Evolutionary conservation across 2,797 vertebrate genomes (phyloP).

Genomic region (Microchirus variegatus): DNA sequence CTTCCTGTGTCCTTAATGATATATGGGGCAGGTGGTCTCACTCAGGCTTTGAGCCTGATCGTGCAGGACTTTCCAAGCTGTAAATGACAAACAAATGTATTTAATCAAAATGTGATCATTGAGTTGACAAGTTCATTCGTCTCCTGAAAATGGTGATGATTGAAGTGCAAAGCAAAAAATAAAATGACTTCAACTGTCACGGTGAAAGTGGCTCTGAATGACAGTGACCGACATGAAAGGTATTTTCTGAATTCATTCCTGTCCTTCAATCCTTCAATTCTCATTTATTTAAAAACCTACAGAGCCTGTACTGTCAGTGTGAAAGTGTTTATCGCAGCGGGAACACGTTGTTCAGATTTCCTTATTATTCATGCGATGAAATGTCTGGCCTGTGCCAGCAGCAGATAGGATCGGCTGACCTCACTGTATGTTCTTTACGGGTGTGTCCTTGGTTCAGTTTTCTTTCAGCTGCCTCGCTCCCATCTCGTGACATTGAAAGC

Average conservation of each 20-base stretch:
- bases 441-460: constrained; percentile 51
- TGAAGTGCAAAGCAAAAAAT: not conserved
- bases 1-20: constrained; percentile 42
- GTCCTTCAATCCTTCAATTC: constrained; percentile 6
- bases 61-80: constrained; percentile 26
- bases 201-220: not conserved
- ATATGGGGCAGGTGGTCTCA: constrained; percentile 15
- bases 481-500: constrained; percentile 27
- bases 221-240: constrained; percentile 10
- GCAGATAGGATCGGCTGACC: constrained; percentile 33
- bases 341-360: constrained; percentile 50
- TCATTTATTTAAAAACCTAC: constrained; percentile 32
- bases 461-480: constrained; percentile 43
- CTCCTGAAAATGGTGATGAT: not conserved
- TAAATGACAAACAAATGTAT: constrained; percentile 1
- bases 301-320: constrained; percentile 37
- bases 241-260: not conserved
- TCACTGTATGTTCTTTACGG: constrained; percentile 29
- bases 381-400: constrained; percentile 28
- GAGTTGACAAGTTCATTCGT: not conserved
- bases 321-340: constrained; percentile 49
- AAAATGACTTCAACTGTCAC: not conserved
- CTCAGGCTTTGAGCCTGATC: constrained; percentile 29
- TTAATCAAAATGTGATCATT: not conserved
- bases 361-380: constrained; percentile 58